Percentiles rank a stretch among this genome's conserved stretches.
Evolutionary conservation across 2,113 vertebrate species (phyloP).

Genomic region (Bubo blakistoni): DNA sequence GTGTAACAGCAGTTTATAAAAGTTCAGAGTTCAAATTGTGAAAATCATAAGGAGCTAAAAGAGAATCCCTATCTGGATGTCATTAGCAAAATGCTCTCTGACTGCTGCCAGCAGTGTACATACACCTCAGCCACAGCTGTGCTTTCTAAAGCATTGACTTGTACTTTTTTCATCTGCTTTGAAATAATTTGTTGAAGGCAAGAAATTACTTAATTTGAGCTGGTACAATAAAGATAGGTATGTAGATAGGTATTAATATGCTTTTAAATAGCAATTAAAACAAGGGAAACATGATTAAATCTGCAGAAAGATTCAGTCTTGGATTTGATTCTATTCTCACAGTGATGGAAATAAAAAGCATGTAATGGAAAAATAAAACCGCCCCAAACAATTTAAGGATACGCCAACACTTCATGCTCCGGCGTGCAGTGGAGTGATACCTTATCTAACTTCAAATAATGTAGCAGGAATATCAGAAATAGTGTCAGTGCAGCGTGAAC

Average conservation of each 20-base stretch:
- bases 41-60: not conserved
- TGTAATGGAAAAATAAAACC: not conserved
- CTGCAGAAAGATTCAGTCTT: not conserved
- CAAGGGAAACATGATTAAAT: not conserved
- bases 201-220: not conserved
- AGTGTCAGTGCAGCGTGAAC: not conserved
- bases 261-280: slow-evolving; percentile 22
- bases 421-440: not conserved
- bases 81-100: not conserved
- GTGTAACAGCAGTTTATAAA: not conserved
- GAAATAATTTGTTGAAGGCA: not conserved
- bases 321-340: not conserved
- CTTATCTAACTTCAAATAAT: not conserved
- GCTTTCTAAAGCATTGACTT: not conserved
- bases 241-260: not conserved
- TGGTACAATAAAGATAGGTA: not conserved
- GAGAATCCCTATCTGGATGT: not conserved
- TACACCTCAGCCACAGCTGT: not conserved
- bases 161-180: not conserved
- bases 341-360: not conserved
- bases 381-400: not conserved
- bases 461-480: not conserved
- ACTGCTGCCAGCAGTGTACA: not conserved
- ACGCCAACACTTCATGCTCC: not conserved
- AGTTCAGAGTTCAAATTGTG: not conserved